Conservation (phyloP, 2,888 invertebrate genomes). For the Latrodectus elegans region DNA sequence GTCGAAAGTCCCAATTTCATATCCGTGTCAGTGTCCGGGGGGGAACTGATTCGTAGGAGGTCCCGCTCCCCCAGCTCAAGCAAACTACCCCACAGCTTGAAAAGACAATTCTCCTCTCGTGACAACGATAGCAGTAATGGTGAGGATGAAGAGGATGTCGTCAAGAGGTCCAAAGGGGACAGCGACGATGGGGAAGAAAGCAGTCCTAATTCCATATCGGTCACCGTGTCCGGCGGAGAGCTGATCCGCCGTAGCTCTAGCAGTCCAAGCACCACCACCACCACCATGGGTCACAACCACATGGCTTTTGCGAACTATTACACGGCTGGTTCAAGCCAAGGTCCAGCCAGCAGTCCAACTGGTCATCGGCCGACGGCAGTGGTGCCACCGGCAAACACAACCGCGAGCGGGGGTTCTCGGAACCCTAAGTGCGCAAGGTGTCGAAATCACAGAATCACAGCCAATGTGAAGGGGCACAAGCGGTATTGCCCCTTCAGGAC, state of each 20-base stretch:
- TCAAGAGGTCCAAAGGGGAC: not conserved
- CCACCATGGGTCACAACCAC: not conserved
- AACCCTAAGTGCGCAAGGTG: constrained; percentile 81
- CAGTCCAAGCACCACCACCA: constrained; percentile 6
- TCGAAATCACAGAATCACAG: constrained; percentile 89
- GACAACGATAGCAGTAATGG: not conserved
- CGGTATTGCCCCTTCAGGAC: constrained; percentile 88
- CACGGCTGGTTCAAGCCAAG: not conserved
- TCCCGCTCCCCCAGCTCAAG: constrained; percentile 3
- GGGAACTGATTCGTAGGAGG: constrained; percentile 36
- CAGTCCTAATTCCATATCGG: constrained; percentile 28
- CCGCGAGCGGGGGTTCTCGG: constrained; percentile 71
- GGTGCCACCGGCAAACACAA: not conserved
- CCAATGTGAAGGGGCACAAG: constrained; percentile 90
- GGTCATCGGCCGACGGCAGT: constrained; percentile 13
- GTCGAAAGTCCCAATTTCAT: constrained; percentile 24
- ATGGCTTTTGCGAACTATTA: not conserved
- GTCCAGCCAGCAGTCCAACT: not conserved
- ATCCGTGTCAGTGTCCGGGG: constrained; percentile 42
- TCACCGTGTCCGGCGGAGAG: constrained; percentile 52
- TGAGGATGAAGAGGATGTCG: not conserved
- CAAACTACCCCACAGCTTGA: too few species aligned
- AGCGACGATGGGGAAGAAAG: constrained; percentile 12
- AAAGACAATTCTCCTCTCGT: too few species aligned
- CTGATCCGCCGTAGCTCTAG: constrained; percentile 26